Percentiles rank a stretch among this genome's conserved stretches.
Conservation (phyloP, 2,888 invertebrate species). For the Drosophila prostipennis region DNA sequence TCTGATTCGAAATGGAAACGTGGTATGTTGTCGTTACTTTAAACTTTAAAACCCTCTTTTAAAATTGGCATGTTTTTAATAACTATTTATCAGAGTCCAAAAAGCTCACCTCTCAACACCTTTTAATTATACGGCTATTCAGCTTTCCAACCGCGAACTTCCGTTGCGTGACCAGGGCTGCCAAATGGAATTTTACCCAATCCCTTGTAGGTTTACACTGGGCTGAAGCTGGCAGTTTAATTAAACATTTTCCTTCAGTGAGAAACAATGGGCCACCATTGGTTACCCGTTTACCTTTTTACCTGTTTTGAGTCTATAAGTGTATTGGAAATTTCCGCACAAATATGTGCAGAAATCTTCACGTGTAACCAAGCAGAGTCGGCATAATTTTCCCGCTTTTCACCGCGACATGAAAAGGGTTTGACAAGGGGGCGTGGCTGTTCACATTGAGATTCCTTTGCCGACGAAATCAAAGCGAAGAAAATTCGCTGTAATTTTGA, state of each 20-base stretch:
- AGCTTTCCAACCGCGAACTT: conserved; percentile 29
- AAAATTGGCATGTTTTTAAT: no score
- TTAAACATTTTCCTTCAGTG: conserved; percentile 58
- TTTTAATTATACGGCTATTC: conserved; percentile 46
- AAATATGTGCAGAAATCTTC: conserved; percentile 46
- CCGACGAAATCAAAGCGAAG: conserved; percentile 38
- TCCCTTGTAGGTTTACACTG: not conserved
- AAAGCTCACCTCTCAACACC: not conserved
- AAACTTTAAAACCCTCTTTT: no score
- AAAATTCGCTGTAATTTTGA: conserved; percentile 36
- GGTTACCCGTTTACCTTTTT: not conserved
- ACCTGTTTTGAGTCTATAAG: not conserved
- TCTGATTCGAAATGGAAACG: no score
- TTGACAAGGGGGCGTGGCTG: conserved; percentile 56
- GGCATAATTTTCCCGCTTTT: conserved; percentile 36
- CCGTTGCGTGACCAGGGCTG: conserved; percentile 44
- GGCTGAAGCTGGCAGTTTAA: conserved; percentile 55
- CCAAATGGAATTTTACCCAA: conserved; percentile 18
- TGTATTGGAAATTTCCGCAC: conserved; percentile 32
- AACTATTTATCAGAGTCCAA: no score
- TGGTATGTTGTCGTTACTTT: no score
- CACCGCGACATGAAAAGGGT: conserved; percentile 68
- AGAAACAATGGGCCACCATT: conserved; percentile 12
- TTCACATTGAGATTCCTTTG: conserved; percentile 55
- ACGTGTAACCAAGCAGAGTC: conserved; percentile 12